Evolutionary conservation across 1,140 invertebrate species (phyloP), one percentile per base, ranked within the genome.

Genomic region (Vanessa atalanta): DNA sequence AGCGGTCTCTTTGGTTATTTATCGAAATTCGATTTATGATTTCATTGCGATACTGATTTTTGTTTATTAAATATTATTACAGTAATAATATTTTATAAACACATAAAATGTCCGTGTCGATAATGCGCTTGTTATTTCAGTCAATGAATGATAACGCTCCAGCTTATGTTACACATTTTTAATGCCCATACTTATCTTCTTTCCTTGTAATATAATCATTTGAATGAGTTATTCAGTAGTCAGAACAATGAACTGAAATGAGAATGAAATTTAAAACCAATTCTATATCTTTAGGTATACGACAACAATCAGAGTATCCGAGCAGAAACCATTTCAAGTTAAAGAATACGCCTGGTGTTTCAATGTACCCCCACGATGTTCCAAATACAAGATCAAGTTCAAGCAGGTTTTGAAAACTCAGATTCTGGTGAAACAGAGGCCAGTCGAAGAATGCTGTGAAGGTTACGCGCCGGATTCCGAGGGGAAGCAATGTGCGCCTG

Each of bases 401-500:
- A 95, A 95, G 79, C 94, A 95, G 15, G 94, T 96, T 3, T 95
- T 95, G 82, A 96, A 95, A 86, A 96, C 94, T 5, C 92, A 97
- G 93, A 95, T 94, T 3, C 90, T 97, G 75, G 93, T 93, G 9
- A 98, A 97, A 86, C 94, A 95, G 15, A 93, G 95, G 77, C 95
- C 96, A 1, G 95, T 98, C 0, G 95, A 97, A 77, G 95, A 96
- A 73, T 99, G 98, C 83, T 98, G 98, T 83, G 94, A 93, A 70
- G 93, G 93, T 1, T 99, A 97, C 83, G 94, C 94, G 9, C 91
- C 95, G 77, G 95, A 95, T 23, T 92, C 93, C 3, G 80, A 88
- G 14, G 94, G 94, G 23, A 93, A 95, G 70, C 94, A 93, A 53
- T 98, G 97, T 85, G 93, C 96, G 76, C 96, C 98, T 0, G 93